A percentile compares a stretch with the other conserved stretches of the same genome.
phyloP scores from a whole-genome alignment of 2,797 vertebrate genomes.

The Chiroxiphia lanceolata region DNA sequence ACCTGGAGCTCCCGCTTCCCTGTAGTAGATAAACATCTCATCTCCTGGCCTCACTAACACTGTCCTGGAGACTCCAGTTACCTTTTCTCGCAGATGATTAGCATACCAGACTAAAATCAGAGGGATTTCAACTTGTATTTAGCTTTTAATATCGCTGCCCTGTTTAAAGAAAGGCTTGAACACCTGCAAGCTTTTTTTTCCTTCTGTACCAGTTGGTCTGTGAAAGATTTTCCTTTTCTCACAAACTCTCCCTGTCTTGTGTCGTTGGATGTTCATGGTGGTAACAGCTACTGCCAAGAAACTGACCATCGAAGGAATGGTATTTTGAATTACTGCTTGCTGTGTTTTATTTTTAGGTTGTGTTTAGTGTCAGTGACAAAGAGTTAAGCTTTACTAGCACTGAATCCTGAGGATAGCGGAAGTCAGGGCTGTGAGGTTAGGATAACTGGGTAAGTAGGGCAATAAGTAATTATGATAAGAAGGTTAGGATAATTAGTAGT shows the following conservation, averaged over 20 bases:
- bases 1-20: neutral
- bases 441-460: slow-evolving; percentile 56
- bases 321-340: neutral
- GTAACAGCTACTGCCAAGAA: neutral
- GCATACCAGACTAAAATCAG: neutral
- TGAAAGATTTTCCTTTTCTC: neutral
- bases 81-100: neutral
- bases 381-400: slow-evolving; percentile 11
- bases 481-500: slow-evolving; percentile 51
- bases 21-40: neutral
- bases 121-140: neutral
- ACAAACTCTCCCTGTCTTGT: neutral
- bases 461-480: slow-evolving; percentile 66
- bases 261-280: neutral
- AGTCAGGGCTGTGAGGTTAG: slow-evolving; percentile 12
- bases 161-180: neutral
- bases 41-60: neutral
- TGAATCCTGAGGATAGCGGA: slow-evolving; percentile 12
- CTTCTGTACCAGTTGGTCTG: neutral
- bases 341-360: neutral
- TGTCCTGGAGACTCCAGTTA: neutral
- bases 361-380: slow-evolving; percentile 30
- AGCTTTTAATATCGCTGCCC: neutral
- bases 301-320: neutral
- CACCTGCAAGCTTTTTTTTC: neutral